Evolutionary conservation across 2,113 vertebrate genomes (phyloP), one percentile per base, ranked within the genome.

Genomic region (Sceloporus tristichus): DNA sequence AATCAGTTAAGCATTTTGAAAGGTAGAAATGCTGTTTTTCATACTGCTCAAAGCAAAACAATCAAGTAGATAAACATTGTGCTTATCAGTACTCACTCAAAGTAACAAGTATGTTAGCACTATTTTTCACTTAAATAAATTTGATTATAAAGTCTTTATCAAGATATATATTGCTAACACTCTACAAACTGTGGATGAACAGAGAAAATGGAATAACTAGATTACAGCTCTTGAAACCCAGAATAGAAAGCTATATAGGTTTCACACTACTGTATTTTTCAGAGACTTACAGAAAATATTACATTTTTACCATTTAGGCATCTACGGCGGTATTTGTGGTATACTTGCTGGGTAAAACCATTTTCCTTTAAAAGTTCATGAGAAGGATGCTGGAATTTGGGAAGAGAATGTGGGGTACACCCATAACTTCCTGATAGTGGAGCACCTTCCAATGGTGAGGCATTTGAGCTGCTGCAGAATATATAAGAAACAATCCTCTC

Each of bases 301-400:
- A 80, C n/a, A 4, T 2, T 73, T 96, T 96, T 94, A 99, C 99
- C 99, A 59, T 95, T 98, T 27, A 99, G 95, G 94, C 98, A 99
- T 84, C 98, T 97, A 68, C 98, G 94, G 53, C 95, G 97, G 90
- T 98, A 99, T 90, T 98, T 99, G 96, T 99, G 98, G 95, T 99
- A 99, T 4, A 98, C 98, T 88, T 99, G 98, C 83, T 99, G 98
- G 9, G 98, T 99, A 93, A 99, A 99, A 95, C 98, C 98, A 88
- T 99, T 99, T 94, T 99, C 98, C 92, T 97, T 97, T 90, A 99
- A 92, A 94, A 99, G 95, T 92, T 99, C 98, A 18, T 99, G 98
- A 86, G 99, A 99, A 54, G 99, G 98, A 91, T 99, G 99, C 95
- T 98, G 98, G 94, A 98, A 98, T 75, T 98, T 99, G 81, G 99